Conservation (phyloP, 1,140 invertebrate genomes). For the Drosophila sturtevanti region DNA sequence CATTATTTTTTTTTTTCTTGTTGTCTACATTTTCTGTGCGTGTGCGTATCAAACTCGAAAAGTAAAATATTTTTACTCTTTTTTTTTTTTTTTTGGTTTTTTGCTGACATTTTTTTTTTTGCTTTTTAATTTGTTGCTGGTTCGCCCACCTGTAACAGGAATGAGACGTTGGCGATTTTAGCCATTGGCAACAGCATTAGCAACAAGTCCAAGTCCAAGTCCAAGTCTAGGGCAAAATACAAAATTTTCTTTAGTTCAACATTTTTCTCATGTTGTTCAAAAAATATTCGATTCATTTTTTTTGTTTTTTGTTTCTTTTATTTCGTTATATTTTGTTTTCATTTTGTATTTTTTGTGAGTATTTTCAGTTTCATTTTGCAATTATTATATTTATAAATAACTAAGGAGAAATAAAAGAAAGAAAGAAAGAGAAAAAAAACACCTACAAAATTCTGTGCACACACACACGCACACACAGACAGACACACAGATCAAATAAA, state of each 20-base stretch:
- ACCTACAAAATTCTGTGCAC: background rate
- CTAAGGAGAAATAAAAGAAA: constrained; percentile 27
- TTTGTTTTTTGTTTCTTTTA: background rate
- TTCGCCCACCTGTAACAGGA: constrained; percentile 60
- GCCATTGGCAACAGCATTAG: constrained; percentile 54
- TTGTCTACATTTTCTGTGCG: constrained; percentile 40
- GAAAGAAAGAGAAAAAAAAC: constrained; percentile 18
- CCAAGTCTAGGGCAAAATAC: constrained; percentile 64
- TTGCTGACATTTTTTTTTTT: constrained; percentile 26
- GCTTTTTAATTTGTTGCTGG: constrained; percentile 37
- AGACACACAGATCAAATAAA: constrained; percentile 60
- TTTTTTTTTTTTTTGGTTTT: constrained; percentile 32
- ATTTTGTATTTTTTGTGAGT: constrained; percentile 18
- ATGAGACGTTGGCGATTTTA: constrained; percentile 22
- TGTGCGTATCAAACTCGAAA: constrained; percentile 55
- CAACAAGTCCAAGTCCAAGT: constrained; percentile 57
- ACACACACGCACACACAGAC: constrained; percentile 33
- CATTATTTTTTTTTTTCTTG: constrained; percentile 15
- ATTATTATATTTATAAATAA: constrained; percentile 61
- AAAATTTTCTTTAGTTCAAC: constrained; percentile 5
- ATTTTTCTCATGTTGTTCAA: background rate
- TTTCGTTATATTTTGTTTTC: background rate
- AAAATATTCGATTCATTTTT: constrained; percentile 8
- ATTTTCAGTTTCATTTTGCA: constrained; percentile 52
- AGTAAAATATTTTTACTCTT: constrained; percentile 19